Percentiles rank a stretch among this genome's conserved stretches.
phyloP scores from a whole-genome alignment of 2,888 invertebrate genomes.

The Conchocele bisecta region DNA sequence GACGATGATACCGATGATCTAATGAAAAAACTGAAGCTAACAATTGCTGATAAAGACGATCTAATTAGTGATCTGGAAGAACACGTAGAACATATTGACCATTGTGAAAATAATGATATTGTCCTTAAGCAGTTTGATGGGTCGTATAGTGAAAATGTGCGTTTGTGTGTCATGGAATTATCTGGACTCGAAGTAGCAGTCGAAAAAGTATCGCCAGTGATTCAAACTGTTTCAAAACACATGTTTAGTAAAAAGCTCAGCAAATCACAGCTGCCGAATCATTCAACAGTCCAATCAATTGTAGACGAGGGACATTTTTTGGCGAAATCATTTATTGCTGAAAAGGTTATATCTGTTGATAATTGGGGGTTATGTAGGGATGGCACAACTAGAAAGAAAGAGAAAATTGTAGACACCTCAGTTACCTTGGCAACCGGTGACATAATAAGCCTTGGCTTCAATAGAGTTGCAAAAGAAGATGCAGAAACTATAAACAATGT shows the following conservation, averaged over 20 bases:
- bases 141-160: conserved; percentile 8
- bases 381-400: conserved; percentile 37
- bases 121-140: conserved; percentile 20
- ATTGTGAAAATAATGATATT: not conserved
- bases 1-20: too few species aligned
- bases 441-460: conserved; percentile 26
- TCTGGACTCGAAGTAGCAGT: conserved; percentile 43
- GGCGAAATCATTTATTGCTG: conserved; percentile 32
- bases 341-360: conserved; percentile 5
- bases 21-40: too few species aligned
- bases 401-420: conserved; percentile 42
- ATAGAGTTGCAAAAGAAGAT: conserved; percentile 18
- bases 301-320: conserved; percentile 43
- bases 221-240: too few species aligned
- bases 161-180: conserved; percentile 32
- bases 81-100: too few species aligned
- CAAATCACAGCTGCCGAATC: too few species aligned
- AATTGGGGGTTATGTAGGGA: conserved; percentile 43
- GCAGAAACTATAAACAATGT: conserved; percentile 21
- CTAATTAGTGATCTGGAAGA: too few species aligned
- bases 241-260: too few species aligned
- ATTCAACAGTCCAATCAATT: too few species aligned
- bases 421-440: conserved; percentile 32
- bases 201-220: conserved; percentile 36
- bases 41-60: too few species aligned